Evolutionary conservation across 2,113 vertebrate genomes (phyloP).

Genomic region (Coptodon bakossiorum): DNA sequence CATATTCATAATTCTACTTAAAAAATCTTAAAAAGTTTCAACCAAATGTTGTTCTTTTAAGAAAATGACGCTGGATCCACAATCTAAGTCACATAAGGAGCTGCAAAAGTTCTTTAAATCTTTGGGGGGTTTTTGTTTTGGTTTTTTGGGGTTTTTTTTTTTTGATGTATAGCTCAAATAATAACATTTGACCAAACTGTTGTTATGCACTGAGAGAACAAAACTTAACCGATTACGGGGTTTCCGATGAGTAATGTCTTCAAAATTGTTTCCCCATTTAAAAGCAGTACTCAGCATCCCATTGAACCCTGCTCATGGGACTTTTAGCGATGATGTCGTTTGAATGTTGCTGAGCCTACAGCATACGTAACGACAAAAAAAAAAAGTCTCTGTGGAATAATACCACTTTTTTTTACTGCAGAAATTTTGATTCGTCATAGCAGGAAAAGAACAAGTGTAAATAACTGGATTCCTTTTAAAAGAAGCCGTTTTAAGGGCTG

Average conservation of each 20-base stretch:
- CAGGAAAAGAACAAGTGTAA: not conserved
- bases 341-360: not conserved
- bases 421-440: not conserved
- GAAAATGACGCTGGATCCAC: fast-evolving
- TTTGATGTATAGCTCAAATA: fast-evolving
- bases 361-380: not conserved
- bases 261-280: not conserved
- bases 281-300: not conserved
- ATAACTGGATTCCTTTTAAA: not conserved
- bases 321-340: not conserved
- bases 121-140: fast-evolving
- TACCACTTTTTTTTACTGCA: not conserved
- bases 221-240: not conserved
- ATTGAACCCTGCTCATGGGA: not conserved
- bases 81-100: not conserved
- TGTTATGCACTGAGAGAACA: not conserved
- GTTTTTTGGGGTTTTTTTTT: not conserved
- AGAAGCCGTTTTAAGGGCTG: not conserved
- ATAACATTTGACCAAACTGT: not conserved
- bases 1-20: not conserved
- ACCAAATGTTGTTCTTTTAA: not conserved
- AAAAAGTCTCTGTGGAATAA: not conserved
- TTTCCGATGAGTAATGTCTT: not conserved
- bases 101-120: not conserved
- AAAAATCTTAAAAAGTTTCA: not conserved